These are phyloP conservation scores for Xylocampa areola DNA, from an alignment of 2,888 invertebrate genomes.

Conservation along the genomic window DNA sequence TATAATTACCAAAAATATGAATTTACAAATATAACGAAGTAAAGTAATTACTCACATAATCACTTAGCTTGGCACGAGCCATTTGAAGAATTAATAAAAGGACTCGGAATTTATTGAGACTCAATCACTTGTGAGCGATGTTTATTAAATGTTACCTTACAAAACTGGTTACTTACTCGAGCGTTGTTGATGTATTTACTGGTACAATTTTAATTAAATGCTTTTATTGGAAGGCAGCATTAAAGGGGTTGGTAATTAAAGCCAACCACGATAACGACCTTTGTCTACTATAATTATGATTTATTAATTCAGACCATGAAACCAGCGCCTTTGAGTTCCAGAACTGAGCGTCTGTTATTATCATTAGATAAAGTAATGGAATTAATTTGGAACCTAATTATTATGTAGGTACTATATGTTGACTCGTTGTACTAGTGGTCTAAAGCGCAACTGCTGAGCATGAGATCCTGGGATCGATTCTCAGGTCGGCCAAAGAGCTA, in stretches of 20 bases:
- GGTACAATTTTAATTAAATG: conserved; percentile 82
- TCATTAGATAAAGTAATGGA: conserved; percentile 10
- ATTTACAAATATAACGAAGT: too few species aligned
- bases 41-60: conserved; percentile 22
- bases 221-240: conserved; percentile 79
- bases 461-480: too few species aligned
- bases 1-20: neutral
- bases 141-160: conserved; percentile 61
- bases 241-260: conserved; percentile 82
- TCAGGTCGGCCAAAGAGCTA: too few species aligned
- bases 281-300: conserved; percentile 82
- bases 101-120: conserved; percentile 39
- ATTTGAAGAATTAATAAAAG: conserved; percentile 42
- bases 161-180: conserved; percentile 54
- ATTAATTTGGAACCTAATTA: conserved; percentile 24
- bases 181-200: conserved; percentile 68
- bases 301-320: conserved; percentile 73
- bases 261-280: conserved; percentile 81
- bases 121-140: conserved; percentile 51
- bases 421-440: too few species aligned
- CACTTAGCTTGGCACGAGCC: conserved; percentile 8
- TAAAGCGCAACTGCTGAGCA: too few species aligned
- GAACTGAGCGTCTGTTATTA: conserved; percentile 25
- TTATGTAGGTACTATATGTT: conserved; percentile 6
- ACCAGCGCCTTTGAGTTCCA: conserved; percentile 39